Conservation (phyloP, 2,797 vertebrate genomes). For the Mastacembelus armatus region DNA sequence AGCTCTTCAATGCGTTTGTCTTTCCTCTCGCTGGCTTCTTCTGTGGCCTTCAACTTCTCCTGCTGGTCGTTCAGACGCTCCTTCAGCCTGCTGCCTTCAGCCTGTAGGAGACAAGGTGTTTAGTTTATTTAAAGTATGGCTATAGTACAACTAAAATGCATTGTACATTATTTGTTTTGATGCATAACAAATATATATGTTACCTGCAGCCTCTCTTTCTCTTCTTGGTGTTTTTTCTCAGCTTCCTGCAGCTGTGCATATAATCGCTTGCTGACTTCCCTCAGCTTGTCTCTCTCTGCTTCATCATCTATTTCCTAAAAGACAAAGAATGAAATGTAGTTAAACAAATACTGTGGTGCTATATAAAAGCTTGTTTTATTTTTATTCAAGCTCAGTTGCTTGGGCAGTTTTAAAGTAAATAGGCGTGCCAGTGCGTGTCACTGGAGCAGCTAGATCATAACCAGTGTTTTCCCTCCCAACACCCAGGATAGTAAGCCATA, state of each 20-base stretch:
- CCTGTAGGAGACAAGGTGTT: slow-evolving; percentile 43
- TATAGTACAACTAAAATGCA: not conserved
- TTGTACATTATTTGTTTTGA: not conserved
- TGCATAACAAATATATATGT: not conserved
- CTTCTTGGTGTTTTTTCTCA: slow-evolving; percentile 87
- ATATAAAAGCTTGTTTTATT: slow-evolving; percentile 16
- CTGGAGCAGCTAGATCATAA: slow-evolving; percentile 16
- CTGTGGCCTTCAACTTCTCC: slow-evolving; percentile 76
- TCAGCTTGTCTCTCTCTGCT: slow-evolving; percentile 85
- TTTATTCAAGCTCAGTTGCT: slow-evolving; percentile 11
- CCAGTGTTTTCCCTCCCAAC: slow-evolving; percentile 2
- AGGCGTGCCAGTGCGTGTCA: slow-evolving; percentile 60
- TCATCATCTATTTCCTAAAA: slow-evolving; percentile 77
- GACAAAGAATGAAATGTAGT: slow-evolving; percentile 4
- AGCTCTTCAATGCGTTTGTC: slow-evolving; percentile 86
- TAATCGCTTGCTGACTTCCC: slow-evolving; percentile 86
- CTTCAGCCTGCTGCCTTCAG: slow-evolving; percentile 80
- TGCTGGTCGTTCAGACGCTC: slow-evolving; percentile 79
- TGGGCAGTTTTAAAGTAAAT: slow-evolving; percentile 23
- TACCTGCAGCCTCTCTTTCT: slow-evolving; percentile 89
- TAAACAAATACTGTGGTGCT: slow-evolving; percentile 16
- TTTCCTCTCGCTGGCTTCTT: slow-evolving; percentile 76
- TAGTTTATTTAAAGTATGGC: slow-evolving; percentile 3
- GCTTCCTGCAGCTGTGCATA: slow-evolving; percentile 89
- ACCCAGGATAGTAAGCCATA: not conserved